Evolutionary conservation across 2,888 invertebrate species (phyloP).

Genomic region (Pseudeuparius sepicola): DNA sequence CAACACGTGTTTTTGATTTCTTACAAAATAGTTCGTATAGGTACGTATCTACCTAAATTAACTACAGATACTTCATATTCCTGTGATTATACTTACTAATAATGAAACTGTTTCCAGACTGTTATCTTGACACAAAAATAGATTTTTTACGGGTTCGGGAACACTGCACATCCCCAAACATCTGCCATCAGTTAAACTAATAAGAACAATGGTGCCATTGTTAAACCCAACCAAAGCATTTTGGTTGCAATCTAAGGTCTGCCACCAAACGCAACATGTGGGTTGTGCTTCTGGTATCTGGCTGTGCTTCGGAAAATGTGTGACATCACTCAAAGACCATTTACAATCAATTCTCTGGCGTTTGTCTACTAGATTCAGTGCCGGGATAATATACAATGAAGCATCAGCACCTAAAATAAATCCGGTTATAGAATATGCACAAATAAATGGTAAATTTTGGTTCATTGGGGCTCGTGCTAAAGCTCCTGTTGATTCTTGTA

Average conservation of each 20-base stretch:
- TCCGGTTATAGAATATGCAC: neutral
- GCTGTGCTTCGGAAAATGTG: conserved; percentile 39
- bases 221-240: conserved; percentile 63
- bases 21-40: too few species aligned
- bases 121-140: conserved; percentile 65
- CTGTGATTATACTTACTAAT: conserved; percentile 51
- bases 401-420: conserved; percentile 43
- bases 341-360: conserved; percentile 44
- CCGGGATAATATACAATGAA: conserved; percentile 52
- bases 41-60: too few species aligned
- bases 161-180: conserved; percentile 58
- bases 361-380: conserved; percentile 47
- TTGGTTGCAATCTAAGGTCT: conserved; percentile 60
- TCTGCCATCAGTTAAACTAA: conserved; percentile 60
- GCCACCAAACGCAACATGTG: conserved; percentile 65
- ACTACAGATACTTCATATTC: too few species aligned
- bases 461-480: too few species aligned
- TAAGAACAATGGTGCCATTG: conserved; percentile 46
- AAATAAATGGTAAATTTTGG: conserved; percentile 3
- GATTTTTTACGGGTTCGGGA: conserved; percentile 48
- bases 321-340: conserved; percentile 50
- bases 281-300: conserved; percentile 39
- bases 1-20: too few species aligned
- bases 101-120: conserved; percentile 49
- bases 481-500: too few species aligned